phyloP scores from a whole-genome alignment of 1,140 invertebrate genomes.

The Zaprionus inermis region DNA sequence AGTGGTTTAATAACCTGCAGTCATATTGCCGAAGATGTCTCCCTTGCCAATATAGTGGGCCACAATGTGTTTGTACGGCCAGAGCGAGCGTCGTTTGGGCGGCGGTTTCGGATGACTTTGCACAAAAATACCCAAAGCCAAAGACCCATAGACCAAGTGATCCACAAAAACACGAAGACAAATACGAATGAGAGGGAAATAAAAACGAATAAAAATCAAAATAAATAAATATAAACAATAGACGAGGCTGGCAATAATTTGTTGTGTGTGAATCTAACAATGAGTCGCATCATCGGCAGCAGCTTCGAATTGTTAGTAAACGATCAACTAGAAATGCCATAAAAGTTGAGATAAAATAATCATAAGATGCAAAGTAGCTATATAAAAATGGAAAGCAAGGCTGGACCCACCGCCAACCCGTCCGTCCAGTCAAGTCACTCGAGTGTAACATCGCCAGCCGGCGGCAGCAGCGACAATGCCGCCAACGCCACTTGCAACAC shows the following conservation, averaged over 20 bases:
- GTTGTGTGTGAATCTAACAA: slow-evolving; percentile 61
- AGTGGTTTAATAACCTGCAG: slow-evolving; percentile 73
- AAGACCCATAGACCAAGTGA: slow-evolving; percentile 39
- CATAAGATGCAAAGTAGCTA: slow-evolving; percentile 64
- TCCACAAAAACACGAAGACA: slow-evolving; percentile 46
- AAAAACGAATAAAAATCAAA: slow-evolving; percentile 10
- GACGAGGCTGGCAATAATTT: slow-evolving; percentile 69
- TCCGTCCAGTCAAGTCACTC: slow-evolving; percentile 51
- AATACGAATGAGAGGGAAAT: slow-evolving; percentile 10
- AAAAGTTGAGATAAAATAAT: slow-evolving; percentile 18
- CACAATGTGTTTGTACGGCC: slow-evolving; percentile 78
- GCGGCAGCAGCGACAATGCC: slow-evolving; percentile 16
- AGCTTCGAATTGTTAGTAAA: slow-evolving; percentile 36
- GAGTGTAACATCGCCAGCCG: slow-evolving; percentile 54
- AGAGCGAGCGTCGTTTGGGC: slow-evolving; percentile 75
- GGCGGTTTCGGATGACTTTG: slow-evolving; percentile 81
- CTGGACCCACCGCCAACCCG: slow-evolving; percentile 14
- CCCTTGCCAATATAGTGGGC: slow-evolving; percentile 83
- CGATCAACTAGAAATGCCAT: slow-evolving; percentile 55
- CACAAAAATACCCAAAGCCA: slow-evolving; percentile 44
- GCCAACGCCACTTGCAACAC: slow-evolving; percentile 66
- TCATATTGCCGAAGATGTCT: slow-evolving; percentile 83
- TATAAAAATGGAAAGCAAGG: slow-evolving; percentile 58
- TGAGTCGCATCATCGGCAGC: slow-evolving; percentile 46
- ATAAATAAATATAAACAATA: slow-evolving; percentile 49